Base-by-base conservation (phyloP, 1,140 invertebrate species). In the Drosophila repletoides region DNA sequence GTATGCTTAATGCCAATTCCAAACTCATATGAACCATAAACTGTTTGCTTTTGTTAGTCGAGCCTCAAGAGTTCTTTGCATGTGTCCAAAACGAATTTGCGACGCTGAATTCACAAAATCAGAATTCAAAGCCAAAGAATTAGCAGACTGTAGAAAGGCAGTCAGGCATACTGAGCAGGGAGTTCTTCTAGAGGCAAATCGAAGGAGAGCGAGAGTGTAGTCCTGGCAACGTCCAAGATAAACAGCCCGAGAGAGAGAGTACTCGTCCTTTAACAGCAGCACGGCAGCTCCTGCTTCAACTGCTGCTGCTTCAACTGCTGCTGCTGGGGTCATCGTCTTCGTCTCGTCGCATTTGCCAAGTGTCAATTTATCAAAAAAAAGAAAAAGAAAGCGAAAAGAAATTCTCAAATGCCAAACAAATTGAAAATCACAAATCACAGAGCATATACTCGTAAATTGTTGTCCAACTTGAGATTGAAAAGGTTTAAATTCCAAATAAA, bases 1-100 rank as follows among this genome's bases (percentile, higher is more conserved):
- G 61, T 58, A 48, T 65, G 41, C 61, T 59, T 66, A 51, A 66
- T 60, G 45, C 63, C 43, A 66, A 60, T 51, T 60, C 10, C n/a
- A 51, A 60, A 29, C 55, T 43, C 55, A 66, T 34, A 60, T 66
- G 55, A 66, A 60, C n/a, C 63, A 66, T 60, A 60, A 66, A 66
- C 55, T 60, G 63, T 66, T 66, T 60, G 55, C 63, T 43, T 60
- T 34, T 60, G 53, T 49, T 59, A 15, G 55, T 46, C 34, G 48
- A 40, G 45, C 21, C 49, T 55, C 49, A 29, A 64, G 49, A 36
- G 60, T 19, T 12, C 28, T 24, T 58, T 41, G 15, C 33, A 40
- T 60, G 43, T 49, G 58, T 33, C 36, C 46, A 53, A 63, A 53
- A 28, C 19, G 28, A 36, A 46, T 53, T 45, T 56, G 61, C 49